Evolutionary conservation across 2,888 invertebrate species (phyloP), one percentile per base, ranked within the genome.

Genomic region (Meloe dianella): DNA sequence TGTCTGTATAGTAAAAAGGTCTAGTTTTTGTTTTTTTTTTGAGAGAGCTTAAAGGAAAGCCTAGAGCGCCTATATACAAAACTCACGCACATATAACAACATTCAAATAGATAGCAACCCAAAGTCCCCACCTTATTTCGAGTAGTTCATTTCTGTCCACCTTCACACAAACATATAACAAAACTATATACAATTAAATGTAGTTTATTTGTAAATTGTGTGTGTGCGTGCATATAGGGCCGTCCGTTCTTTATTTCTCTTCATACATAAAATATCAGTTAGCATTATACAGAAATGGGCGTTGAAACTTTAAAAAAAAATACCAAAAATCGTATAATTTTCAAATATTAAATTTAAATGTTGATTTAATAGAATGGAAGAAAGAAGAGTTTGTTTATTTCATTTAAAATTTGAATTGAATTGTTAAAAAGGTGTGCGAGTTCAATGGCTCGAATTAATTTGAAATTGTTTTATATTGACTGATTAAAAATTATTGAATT

Each of bases 71-170:
- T 22, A 22, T 22, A 51, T 9, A 51, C 22, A 51, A 51, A 51
- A 20, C 20, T 22, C 51, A 51, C 51, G 51, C 51, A 51, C 51
- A 51, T 41, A 6, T 17, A 20, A 51, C 20, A 47, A 47, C 47
- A 47, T 47, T 47, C 58, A 30, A 58, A 32, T 29, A 27, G 62
- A 66, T 35, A 58, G 57, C 58, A 41, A 29, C 51, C 64, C 66
- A 62, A 38, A 64, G 68, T 71, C 74, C 74, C 74, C 73, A 73
- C 74, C 69, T 72, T 60, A 65, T 64, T 65, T 60, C 70, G 63
- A 65, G 67, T 66, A 68, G 69, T 73, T 70, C 69, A 63, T 71
- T 72, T 72, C 71, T 70, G 71, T 71, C 73, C 71, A 71, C 74
- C 73, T 74, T 73, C 71, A 70, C 64, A 62, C 64, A 63, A 63